These are phyloP conservation scores for Watersipora subatra DNA, from an alignment of 1,140 invertebrate species.

Conservation along the genomic window DNA sequence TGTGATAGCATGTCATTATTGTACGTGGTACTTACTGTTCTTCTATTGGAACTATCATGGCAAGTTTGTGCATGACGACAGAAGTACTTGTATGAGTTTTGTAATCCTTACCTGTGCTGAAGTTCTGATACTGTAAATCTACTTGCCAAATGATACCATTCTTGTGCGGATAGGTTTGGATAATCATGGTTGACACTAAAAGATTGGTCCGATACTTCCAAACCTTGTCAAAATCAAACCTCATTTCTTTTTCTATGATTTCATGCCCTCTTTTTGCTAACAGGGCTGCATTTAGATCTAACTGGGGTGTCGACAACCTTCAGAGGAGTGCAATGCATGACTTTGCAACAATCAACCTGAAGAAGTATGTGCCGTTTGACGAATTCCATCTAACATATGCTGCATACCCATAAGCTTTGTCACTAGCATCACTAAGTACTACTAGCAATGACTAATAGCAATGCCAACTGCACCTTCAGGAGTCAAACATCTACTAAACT, in stretches of 20 bases:
- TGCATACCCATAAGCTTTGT: constrained; percentile 3
- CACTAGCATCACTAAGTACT: constrained; percentile 1
- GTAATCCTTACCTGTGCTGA: no score
- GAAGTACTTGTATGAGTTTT: no score
- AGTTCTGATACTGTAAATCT: no score
- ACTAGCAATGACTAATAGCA: no score
- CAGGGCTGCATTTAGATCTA: constrained; percentile 1
- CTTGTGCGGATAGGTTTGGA: not conserved
- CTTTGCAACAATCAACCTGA: not conserved
- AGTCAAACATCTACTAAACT: not conserved
- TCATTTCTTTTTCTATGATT: constrained; percentile 1
- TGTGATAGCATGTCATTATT: no score
- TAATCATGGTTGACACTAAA: not conserved
- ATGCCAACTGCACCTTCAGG: not conserved
- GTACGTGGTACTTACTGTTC: no score
- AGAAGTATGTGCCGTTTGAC: not conserved
- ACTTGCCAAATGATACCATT: not conserved
- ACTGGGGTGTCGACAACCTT: not conserved
- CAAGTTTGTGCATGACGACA: no score
- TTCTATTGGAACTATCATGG: no score
- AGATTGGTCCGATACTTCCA: constrained; percentile 4
- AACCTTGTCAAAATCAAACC: not conserved
- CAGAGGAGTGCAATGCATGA: not conserved
- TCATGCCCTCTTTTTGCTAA: not conserved
- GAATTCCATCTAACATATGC: constrained; percentile 3